Conservation (phyloP, 2,113 vertebrate genomes). For the Grammomys surdaster region DNA sequence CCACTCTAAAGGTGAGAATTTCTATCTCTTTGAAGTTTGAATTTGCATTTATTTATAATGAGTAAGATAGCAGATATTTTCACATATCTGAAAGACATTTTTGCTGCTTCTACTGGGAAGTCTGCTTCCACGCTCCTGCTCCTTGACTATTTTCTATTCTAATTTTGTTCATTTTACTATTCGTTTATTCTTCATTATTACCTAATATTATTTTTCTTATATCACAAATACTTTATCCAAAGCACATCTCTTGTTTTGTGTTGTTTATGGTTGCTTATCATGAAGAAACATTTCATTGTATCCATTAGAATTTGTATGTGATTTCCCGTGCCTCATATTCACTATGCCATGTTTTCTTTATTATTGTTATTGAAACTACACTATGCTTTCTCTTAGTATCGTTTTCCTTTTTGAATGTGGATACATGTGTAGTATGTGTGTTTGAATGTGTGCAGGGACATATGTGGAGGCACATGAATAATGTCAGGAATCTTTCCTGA, state of each 20-base stretch:
- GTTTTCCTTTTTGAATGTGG: background rate
- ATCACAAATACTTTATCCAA: conserved; percentile 34
- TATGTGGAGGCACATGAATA: background rate
- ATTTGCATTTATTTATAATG: conserved; percentile 68
- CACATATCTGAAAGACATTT: conserved; percentile 57
- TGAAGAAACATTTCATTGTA: conserved; percentile 27
- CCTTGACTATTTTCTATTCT: conserved; percentile 16
- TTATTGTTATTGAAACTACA: background rate
- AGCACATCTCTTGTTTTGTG: conserved; percentile 17
- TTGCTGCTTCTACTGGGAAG: conserved; percentile 19
- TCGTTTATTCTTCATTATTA: conserved; percentile 46
- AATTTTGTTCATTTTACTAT: conserved; percentile 21
- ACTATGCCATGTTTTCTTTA: conserved; percentile 2
- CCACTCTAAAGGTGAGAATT: conserved; percentile 55
- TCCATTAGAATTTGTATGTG: conserved; percentile 9
- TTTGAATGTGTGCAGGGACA: background rate
- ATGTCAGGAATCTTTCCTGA: background rate
- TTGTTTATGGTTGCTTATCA: conserved; percentile 54
- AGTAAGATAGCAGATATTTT: conserved; percentile 58
- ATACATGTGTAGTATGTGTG: background rate
- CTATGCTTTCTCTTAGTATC: conserved; percentile 1
- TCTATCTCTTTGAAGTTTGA: conserved; percentile 56
- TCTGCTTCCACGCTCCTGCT: conserved; percentile 1
- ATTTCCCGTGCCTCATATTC: conserved; percentile 1
- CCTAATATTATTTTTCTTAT: background rate